Evolutionary conservation across 2,888 invertebrate genomes (phyloP), one percentile per base, ranked within the genome.

Genomic region (Neoascia interrupta): DNA sequence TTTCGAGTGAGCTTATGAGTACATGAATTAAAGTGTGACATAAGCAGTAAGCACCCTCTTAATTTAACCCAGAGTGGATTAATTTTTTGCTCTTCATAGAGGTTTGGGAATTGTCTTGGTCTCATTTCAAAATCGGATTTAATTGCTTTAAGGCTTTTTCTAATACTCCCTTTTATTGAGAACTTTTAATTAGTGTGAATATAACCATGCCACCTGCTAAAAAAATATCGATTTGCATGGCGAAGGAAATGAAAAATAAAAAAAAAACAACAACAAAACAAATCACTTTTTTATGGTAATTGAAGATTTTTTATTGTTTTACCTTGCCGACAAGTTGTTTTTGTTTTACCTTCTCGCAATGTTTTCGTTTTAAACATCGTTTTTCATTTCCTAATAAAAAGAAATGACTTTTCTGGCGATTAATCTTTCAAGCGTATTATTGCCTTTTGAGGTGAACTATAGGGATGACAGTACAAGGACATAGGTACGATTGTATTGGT

Each of bases 261-360:
- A 13, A 15, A 26, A 10, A 16, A 26, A 81, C 82, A 21, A 60
- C 51, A 51, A 18, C 23, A 82, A 82, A 84, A 86, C 83, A 87
- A 86, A 86, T 87, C 84, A 83, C 82, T 83, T 84, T 85, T 84
- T 85, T 85, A 86, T 86, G 86, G 83, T 86, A 85, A 86, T 86
- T 85, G 85, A 83, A 83, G 81, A n/a, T n/a, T 82, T 84, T 81
- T 82, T 81, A 82, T 82, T 84, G 82, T 83, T 82, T 83, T 81
- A 84, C 84, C 84, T 74, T 74, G 63, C 74, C 60, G 64, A 63
- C 74, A 75, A 56, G 69, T 80, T 64, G 56, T 47, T 69, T 51
- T 54, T 43, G 31, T 16, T 19, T 31, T 68, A 23, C 8, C 31
- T n/a, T n/a, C 3, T n/a, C 56, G 18, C 34, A 4, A 5, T 31